Evolutionary conservation across 2,113 vertebrate species (phyloP), one percentile per base, ranked within the genome.

Genomic region (Taurulus bubalis): DNA sequence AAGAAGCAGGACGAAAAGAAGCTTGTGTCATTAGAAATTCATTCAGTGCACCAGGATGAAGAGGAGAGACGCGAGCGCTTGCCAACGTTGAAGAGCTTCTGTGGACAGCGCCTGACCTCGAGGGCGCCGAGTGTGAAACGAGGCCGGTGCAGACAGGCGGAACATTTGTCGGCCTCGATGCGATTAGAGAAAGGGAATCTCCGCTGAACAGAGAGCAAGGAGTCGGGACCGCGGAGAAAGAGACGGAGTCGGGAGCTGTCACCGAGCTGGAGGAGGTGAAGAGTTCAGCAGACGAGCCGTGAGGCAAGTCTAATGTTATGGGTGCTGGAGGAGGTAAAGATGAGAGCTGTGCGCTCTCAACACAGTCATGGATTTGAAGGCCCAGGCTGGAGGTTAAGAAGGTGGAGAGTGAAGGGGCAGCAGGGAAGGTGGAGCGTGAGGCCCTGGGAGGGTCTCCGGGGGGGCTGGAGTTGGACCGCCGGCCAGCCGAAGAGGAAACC

Each of bases 141-240:
- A 45, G 56, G 11, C 45, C 20, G 1, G 51, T 38, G 66, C 49
- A 51, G 18, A 56, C 32, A 6, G 70, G 70, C 2, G 1, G 1
- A 32, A 20, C 36, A 12, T 58, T 34, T 24, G 65, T 12, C 7
- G 4, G 24, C 1, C 34, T 60, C 12, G 62, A 42, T 3, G 77
- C 24, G 22, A 56, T 49, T 1, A 34, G n/a, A 49, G 63, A 14
- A 16, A 42, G 40, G 53, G 78, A 59, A 8, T 11, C 59, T 2
- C 80, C 1, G 3, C 58, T n/a, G 22, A 92, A 90, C 77, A 86
- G 63, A 15, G 86, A 87, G 68, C 81, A 75, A 24, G 40, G 56
- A 51, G 80, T 12, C 6, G 45, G 5, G 2, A 20, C 64, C 6
- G 79, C 18, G 1, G 59, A 73, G 58, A 81, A 79, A 20, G 71